phyloP scores from a whole-genome alignment of 2,888 invertebrate genomes.

The Dynastes tityus region DNA sequence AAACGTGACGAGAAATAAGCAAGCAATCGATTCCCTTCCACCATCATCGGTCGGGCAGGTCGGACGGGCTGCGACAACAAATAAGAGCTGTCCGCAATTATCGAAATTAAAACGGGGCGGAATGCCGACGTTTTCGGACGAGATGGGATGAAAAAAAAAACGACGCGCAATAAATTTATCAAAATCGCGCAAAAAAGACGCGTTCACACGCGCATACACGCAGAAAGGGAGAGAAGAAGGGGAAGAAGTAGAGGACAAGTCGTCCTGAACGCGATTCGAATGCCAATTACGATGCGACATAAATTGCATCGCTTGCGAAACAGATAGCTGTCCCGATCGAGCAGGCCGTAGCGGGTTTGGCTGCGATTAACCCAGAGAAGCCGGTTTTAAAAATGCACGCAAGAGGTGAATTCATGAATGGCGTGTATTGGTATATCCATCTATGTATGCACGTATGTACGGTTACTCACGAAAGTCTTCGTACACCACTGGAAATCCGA shows the following conservation, averaged over 20 bases:
- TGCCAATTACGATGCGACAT: slow-evolving; percentile 35
- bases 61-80: slow-evolving; percentile 1
- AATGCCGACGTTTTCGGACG: slow-evolving; percentile 6
- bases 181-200: slow-evolving; percentile 12
- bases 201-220: not conserved
- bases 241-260: not conserved
- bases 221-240: not conserved
- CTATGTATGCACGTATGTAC: too few relatives aligned
- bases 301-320: slow-evolving; percentile 30
- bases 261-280: not conserved
- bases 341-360: not conserved
- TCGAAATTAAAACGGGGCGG: slow-evolving; percentile 20
- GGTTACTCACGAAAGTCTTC: too few relatives aligned
- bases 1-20: slow-evolving; percentile 33
- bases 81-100: slow-evolving; percentile 25
- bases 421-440: not conserved
- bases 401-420: slow-evolving; percentile 13
- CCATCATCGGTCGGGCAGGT: too few relatives aligned
- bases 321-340: slow-evolving; percentile 6
- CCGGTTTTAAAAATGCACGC: slow-evolving; percentile 12
- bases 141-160: not conserved
- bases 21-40: slow-evolving; percentile 8
- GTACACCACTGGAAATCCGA: too few relatives aligned
- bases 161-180: slow-evolving; percentile 13
- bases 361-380: not conserved